Evolutionary conservation across 2,888 invertebrate species (phyloP), one percentile per base, ranked within the genome.

Genomic region (Polyommatus icarus): DNA sequence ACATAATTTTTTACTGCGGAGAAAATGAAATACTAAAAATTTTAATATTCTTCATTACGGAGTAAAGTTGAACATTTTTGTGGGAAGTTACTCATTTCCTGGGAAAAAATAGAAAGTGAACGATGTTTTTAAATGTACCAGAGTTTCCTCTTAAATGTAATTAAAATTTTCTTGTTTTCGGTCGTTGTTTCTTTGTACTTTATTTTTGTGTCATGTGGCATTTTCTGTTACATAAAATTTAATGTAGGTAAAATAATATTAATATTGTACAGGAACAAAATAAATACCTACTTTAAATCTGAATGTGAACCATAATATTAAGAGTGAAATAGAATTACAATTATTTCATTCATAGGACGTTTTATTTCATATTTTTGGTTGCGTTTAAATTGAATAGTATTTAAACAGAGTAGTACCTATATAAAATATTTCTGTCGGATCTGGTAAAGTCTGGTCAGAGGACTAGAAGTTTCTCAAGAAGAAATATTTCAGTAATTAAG

Each of bases 101-200:
- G 67, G 29, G 67, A 29, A 67, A 5, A 67, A 67, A 67, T 67
- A 61, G 20, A 67, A 67, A 67, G 12, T 15, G 29, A 32, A 67
- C 15, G 29, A 67, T 29, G 15, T 15, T 15, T 12, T 29, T 15
- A 32, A 32, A 67, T 24, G 4, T 61, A 20, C 29, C 29, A 67
- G 29, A 67, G 67, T 29, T 67, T 32, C 29, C 29, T 18, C 67
- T 29, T 15, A 67, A 32, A 67, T 67, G 29, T 67, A 29, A 32
- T 15, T 67, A 67, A 15, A 67, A 59, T 2, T 20, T 59, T 59
- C 20, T 61, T 20, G 20, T 3, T 24, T 20, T 12, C 20, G 24
- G 20, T 61, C 61, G 24, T 61, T 61, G 59, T 59, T 59, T 59
- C 24, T 67, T 29, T 32, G 67, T 67, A 32, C 67, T 67, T 67